phyloP scores from a whole-genome alignment of 2,797 vertebrate genomes.

The Poeciliopsis presidionis region DNA sequence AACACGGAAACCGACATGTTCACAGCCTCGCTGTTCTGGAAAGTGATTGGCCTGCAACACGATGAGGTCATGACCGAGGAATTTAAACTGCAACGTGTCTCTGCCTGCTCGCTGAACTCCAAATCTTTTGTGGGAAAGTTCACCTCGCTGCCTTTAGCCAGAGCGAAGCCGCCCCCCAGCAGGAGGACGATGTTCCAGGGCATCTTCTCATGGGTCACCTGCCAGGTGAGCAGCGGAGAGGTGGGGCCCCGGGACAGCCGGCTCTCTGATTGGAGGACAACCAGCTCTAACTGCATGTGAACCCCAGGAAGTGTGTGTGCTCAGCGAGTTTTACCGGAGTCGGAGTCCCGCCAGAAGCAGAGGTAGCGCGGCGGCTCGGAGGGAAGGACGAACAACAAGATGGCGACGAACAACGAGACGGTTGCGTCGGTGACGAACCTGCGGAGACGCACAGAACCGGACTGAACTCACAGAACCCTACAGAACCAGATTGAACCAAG shows the following conservation, averaged over 20 bases:
- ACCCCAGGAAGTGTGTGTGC: not conserved
- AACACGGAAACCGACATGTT: not conserved
- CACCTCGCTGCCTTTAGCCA: slow-evolving; percentile 91
- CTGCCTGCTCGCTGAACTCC: not conserved
- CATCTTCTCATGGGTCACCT: slow-evolving; percentile 87
- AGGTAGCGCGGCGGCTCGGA: slow-evolving; percentile 83
- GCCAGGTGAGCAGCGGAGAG: slow-evolving; percentile 88
- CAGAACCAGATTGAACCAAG: not conserved
- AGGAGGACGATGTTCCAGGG: slow-evolving; percentile 90
- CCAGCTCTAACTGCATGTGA: not conserved
- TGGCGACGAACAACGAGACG: slow-evolving; percentile 83
- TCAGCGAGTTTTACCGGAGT: slow-evolving; percentile 76
- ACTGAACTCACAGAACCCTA: not conserved
- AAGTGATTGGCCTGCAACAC: not conserved
- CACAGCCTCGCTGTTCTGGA: not conserved
- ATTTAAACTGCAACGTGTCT: not conserved
- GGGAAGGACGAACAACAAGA: slow-evolving; percentile 89
- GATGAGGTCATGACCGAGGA: not conserved
- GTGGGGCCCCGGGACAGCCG: slow-evolving; percentile 56
- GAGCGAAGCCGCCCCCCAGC: slow-evolving; percentile 91
- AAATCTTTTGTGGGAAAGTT: not conserved
- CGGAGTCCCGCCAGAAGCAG: slow-evolving; percentile 70
- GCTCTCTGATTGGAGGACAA: slow-evolving; percentile 58
- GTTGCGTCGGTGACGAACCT: slow-evolving; percentile 91
- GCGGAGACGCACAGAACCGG: not conserved